Evolutionary conservation across 2,113 vertebrate species (phyloP).

Genomic region (Cheilinus undulatus): DNA sequence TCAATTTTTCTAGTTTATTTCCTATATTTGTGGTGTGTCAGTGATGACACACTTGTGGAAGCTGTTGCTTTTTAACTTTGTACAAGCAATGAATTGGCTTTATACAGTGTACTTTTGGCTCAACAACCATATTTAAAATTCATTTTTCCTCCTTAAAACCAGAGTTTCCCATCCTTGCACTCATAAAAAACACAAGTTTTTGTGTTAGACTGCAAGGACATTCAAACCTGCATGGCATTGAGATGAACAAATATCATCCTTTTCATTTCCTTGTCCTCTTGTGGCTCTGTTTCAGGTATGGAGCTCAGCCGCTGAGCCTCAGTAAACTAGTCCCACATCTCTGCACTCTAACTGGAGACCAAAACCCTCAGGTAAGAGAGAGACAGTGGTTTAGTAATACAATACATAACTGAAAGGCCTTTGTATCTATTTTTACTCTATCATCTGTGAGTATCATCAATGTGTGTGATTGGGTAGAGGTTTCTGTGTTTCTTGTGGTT

Average conservation of each 20-base stretch:
- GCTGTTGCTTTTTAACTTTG: too few species aligned
- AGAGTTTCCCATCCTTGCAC: not conserved
- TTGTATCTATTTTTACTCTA: not conserved
- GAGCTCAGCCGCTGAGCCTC: slow-evolving; percentile 88
- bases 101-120: too few species aligned
- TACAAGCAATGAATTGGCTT: too few species aligned
- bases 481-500: slow-evolving; percentile 30
- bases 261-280: not conserved
- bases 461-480: not conserved
- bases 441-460: not conserved
- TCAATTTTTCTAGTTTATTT: too few species aligned
- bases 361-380: slow-evolving; percentile 91
- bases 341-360: slow-evolving; percentile 91
- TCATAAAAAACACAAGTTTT: too few species aligned
- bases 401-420: not conserved
- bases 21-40: too few species aligned
- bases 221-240: not conserved
- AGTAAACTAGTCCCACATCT: slow-evolving; percentile 95
- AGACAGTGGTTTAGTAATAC: not conserved
- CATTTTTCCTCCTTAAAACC: not conserved
- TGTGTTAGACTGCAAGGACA: not conserved
- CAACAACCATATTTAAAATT: too few species aligned
- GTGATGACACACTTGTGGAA: too few species aligned
- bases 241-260: not conserved
- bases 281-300: slow-evolving; percentile 79